A percentile compares a stretch with the other conserved stretches of the same genome.
Evolutionary conservation across 2,888 invertebrate species (phyloP).

Genomic region (Protophormia terraenovae): DNA sequence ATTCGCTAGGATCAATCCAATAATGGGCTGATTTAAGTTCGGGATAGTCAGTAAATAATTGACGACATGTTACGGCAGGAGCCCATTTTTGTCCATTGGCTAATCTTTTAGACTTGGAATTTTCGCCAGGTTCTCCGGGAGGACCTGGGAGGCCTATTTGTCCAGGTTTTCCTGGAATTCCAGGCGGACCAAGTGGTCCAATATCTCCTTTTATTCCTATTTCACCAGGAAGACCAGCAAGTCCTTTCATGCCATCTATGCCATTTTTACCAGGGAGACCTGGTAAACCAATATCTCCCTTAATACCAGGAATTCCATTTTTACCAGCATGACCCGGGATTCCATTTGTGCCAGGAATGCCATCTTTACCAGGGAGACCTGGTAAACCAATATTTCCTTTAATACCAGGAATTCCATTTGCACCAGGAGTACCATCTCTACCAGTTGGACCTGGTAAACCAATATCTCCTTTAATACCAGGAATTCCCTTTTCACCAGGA

Average conservation of each 20-base stretch:
- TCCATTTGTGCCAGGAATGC: conserved; percentile 82
- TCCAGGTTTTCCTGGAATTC: conserved; percentile 89
- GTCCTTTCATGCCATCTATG: no score
- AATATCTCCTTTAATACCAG: conserved; percentile 83
- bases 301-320: conserved; percentile 87
- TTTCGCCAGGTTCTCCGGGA: conserved; percentile 91
- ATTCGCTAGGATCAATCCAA: conserved; percentile 96
- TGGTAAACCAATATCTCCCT: conserved; percentile 87
- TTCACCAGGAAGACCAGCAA: no score
- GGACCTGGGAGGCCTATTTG: conserved; percentile 89
- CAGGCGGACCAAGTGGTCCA: conserved; percentile 76
- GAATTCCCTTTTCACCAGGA: conserved; percentile 86
- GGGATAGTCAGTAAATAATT: conserved; percentile 90
- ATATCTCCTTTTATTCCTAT: no score
- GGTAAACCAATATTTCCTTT: conserved; percentile 89
- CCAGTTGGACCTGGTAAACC: conserved; percentile 85
- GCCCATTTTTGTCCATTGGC: conserved; percentile 90
- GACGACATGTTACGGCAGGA: conserved; percentile 93
- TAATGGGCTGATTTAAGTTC: conserved; percentile 90
- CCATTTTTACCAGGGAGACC: no score
- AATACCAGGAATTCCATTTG: conserved; percentile 88
- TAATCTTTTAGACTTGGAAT: conserved; percentile 88
- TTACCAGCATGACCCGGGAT: conserved; percentile 87
- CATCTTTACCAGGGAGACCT: conserved; percentile 80
- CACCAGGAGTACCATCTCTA: conserved; percentile 87